Conservation (phyloP, 2,113 vertebrate species). For the Callorhinus ursinus region DNA sequence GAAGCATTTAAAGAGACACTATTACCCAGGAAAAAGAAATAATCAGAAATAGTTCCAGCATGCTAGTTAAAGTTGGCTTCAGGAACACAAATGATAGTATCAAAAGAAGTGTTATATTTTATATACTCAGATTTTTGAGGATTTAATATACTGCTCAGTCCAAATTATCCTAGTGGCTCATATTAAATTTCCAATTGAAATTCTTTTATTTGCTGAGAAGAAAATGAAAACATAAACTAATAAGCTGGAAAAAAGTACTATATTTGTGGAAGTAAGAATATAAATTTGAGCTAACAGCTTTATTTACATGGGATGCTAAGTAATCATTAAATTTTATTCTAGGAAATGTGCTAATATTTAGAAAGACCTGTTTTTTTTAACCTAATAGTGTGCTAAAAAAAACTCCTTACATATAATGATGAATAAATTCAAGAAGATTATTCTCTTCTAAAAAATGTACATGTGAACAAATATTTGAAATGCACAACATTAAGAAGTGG, state of each 20-base stretch:
- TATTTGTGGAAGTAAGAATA: not conserved
- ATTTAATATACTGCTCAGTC: not conserved
- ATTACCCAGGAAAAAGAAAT: constrained; percentile 56
- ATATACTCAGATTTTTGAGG: not conserved
- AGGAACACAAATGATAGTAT: not conserved
- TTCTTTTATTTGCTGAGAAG: not conserved
- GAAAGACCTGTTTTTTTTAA: not conserved
- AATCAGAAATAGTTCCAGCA: not conserved
- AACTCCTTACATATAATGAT: not conserved
- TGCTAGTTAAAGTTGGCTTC: not conserved
- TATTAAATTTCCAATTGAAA: constrained; percentile 23
- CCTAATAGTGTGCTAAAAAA: not conserved
- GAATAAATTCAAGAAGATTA: not conserved
- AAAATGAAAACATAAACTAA: not conserved
- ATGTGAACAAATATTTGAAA: not conserved
- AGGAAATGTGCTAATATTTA: constrained; percentile 3
- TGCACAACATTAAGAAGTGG: not conserved
- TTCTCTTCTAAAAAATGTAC: not conserved
- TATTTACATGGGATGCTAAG: not conserved
- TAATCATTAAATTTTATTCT: not conserved
- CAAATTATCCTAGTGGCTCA: not conserved
- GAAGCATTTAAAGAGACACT: constrained; percentile 63
- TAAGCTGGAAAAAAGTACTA: not conserved
- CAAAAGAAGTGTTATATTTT: not conserved
- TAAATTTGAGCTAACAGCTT: not conserved